Evolutionary conservation across 2,888 invertebrate species (phyloP).

Genomic region (Cecidostiba fungosa): DNA sequence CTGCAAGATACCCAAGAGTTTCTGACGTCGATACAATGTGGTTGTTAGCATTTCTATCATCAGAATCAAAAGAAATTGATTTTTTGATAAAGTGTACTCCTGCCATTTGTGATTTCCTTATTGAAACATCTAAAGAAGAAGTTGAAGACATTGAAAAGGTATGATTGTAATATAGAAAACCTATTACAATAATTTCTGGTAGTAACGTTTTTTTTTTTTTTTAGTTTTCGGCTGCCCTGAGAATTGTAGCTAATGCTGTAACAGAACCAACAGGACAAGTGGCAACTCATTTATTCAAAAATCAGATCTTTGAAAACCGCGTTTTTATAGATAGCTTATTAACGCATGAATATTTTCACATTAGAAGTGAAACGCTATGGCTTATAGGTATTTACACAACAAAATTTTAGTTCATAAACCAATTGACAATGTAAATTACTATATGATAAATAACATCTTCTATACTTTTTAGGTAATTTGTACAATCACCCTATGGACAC

Average conservation of each 20-base stretch:
- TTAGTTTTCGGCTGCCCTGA: constrained; percentile 73
- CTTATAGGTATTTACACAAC: constrained; percentile 73
- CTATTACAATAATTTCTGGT: neutral
- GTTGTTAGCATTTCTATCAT: constrained; percentile 75
- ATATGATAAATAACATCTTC: constrained; percentile 24
- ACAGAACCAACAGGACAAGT: constrained; percentile 70
- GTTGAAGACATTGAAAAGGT: constrained; percentile 67
- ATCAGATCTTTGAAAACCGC: constrained; percentile 64
- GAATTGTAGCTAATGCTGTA: constrained; percentile 74
- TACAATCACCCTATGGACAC: constrained; percentile 70
- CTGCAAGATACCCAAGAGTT: constrained; percentile 61
- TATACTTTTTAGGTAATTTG: constrained; percentile 76
- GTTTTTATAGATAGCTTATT: constrained; percentile 70
- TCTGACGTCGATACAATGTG: constrained; percentile 70
- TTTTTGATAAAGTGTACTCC: constrained; percentile 61
- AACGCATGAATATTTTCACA: constrained; percentile 69
- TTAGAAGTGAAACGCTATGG: constrained; percentile 77
- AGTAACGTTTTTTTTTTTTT: constrained; percentile 18
- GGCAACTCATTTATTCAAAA: constrained; percentile 69
- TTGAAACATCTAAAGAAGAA: constrained; percentile 59
- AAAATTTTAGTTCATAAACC: constrained; percentile 32
- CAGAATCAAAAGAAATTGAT: constrained; percentile 66
- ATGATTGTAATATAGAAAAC: constrained; percentile 34
- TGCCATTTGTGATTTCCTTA: constrained; percentile 58
- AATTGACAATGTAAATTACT: neutral